These are phyloP conservation scores for Apeira syringaria DNA, from an alignment of 2,888 invertebrate genomes.

Conservation along the genomic window DNA sequence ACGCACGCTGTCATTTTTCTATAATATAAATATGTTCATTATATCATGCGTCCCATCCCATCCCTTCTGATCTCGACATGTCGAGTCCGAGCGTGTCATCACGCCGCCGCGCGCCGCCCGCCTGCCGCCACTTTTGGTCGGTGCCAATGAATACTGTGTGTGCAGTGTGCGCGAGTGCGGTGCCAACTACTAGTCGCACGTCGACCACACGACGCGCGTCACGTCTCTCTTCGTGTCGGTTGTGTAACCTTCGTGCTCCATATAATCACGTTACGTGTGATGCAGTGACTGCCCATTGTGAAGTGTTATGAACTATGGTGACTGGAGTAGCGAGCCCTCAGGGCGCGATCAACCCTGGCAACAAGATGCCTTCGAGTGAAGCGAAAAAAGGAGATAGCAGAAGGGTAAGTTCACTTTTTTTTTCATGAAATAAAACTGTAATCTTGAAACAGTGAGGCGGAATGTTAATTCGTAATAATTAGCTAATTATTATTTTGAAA, in stretches of 20 bases:
- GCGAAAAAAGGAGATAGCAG: conserved; percentile 71
- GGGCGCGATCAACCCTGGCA: conserved; percentile 50
- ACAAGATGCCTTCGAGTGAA: conserved; percentile 54
- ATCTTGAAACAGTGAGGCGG: too few relatives aligned
- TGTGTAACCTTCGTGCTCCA: background rate
- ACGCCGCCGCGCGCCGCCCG: conserved; percentile 40
- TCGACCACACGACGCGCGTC: conserved; percentile 48
- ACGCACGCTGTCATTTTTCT: too few relatives aligned
- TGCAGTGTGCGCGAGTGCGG: too few relatives aligned
- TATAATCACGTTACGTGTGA: conserved; percentile 21
- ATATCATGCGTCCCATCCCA: conserved; percentile 9
- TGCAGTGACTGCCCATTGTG: conserved; percentile 46
- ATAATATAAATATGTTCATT: conserved; percentile 21
- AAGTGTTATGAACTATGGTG: conserved; percentile 57
- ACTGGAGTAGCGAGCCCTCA: conserved; percentile 66
- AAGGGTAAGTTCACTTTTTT: conserved; percentile 56
- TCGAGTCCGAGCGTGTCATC: conserved; percentile 19
- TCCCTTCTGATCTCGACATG: conserved; percentile 13
- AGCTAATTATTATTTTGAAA: too few relatives aligned
- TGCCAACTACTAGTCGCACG: conserved; percentile 79
- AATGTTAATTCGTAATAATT: too few relatives aligned
- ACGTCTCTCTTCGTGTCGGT: conserved; percentile 26
- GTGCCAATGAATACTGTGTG: too few relatives aligned
- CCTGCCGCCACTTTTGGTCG: too few relatives aligned
- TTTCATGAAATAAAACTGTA: too few relatives aligned